Evolutionary conservation across 2,888 invertebrate species (phyloP).

Genomic region (Scotopteryx bipunctaria): DNA sequence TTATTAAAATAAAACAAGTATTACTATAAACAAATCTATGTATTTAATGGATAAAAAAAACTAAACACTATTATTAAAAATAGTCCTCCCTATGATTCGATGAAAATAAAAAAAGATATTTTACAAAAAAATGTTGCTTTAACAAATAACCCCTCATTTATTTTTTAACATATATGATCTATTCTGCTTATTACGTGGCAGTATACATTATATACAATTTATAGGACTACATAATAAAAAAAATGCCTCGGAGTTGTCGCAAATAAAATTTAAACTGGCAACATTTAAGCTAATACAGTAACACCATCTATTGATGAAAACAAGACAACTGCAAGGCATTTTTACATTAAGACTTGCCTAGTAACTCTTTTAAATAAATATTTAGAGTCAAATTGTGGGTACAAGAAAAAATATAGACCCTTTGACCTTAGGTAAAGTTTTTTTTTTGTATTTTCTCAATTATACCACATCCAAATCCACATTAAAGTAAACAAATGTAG

Average conservation of each 20-base stretch:
- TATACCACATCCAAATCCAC: slow-evolving; percentile 61
- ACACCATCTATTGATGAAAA: slow-evolving; percentile 17
- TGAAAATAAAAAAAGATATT: slow-evolving; percentile 51
- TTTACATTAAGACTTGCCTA: slow-evolving; percentile 26
- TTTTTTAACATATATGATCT: slow-evolving; percentile 37
- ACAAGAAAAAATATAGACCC: slow-evolving; percentile 35
- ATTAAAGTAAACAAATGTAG: slow-evolving; percentile 74
- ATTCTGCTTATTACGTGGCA: slow-evolving; percentile 46
- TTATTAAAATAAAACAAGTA: slow-evolving; percentile 29
- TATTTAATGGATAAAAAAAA: slow-evolving; percentile 76
- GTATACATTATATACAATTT: slow-evolving; percentile 46
- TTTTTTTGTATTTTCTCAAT: slow-evolving; percentile 34
- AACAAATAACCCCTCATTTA: slow-evolving; percentile 47
- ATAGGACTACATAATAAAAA: slow-evolving; percentile 32
- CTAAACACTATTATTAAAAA: slow-evolving; percentile 65
- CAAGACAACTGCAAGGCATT: slow-evolving; percentile 30
- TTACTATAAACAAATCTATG: slow-evolving; percentile 64
- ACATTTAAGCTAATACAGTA: slow-evolving; percentile 31
- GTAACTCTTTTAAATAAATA: slow-evolving; percentile 21
- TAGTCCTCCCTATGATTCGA: slow-evolving; percentile 51
- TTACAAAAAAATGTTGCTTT: slow-evolving; percentile 54
- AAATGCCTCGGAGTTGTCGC: slow-evolving; percentile 29
- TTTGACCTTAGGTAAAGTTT: slow-evolving; percentile 17
- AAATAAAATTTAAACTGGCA: slow-evolving; percentile 30
- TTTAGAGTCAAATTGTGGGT: slow-evolving; percentile 26